phyloP scores from a whole-genome alignment of 2,888 invertebrate species.

The Sussaba pulchella region DNA sequence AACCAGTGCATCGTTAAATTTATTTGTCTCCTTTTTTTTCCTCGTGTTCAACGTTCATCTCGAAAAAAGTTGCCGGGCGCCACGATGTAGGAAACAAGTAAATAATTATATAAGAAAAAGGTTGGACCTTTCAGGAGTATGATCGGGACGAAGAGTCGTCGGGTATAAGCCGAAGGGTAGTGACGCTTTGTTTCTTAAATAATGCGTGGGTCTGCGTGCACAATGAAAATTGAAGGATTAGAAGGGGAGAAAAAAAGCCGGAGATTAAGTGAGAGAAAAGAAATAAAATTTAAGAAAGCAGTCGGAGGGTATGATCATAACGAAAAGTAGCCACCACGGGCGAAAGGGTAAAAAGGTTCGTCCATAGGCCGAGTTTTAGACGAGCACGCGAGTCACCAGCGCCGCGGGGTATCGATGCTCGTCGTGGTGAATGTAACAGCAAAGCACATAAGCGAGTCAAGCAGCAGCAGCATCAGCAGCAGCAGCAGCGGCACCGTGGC shows the following conservation, averaged over 20 bases:
- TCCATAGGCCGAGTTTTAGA: conserved; percentile 49
- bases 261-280: too few species aligned
- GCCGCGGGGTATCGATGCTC: conserved; percentile 51
- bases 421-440: conserved; percentile 6
- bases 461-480: conserved; percentile 38
- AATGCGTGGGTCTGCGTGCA: too few species aligned
- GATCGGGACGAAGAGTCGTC: not conserved
- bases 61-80: too few species aligned
- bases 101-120: too few species aligned
- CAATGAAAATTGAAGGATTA: too few species aligned
- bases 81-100: too few species aligned
- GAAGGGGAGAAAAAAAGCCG: too few species aligned
- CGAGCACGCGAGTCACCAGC: conserved; percentile 49
- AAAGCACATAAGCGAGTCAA: conserved; percentile 26
- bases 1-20: conserved; percentile 34
- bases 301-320: conserved; percentile 43
- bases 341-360: not conserved
- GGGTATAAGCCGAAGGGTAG: too few species aligned
- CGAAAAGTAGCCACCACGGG: conserved; percentile 48
- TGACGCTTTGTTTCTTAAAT: too few species aligned
- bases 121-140: too few species aligned
- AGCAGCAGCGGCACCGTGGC: conserved; percentile 20
- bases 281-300: conserved; percentile 29
- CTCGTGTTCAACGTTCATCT: too few species aligned
- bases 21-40: too few species aligned